A percentile compares a stretch with the other conserved stretches of the same genome.
Conservation (phyloP, 2,797 vertebrate species). For the Cuniculus paca region DNA sequence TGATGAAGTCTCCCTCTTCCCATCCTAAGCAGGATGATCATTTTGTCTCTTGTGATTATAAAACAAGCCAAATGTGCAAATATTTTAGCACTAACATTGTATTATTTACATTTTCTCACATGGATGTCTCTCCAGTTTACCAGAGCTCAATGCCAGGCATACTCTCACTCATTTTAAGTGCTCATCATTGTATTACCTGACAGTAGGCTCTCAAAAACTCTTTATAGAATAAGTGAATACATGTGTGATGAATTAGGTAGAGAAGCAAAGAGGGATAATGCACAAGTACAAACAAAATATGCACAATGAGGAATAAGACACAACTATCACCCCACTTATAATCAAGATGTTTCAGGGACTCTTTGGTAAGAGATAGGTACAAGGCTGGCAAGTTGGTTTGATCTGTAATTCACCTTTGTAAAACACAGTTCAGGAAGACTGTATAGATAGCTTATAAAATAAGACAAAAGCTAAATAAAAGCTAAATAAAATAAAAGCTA, state of each 20-base stretch:
- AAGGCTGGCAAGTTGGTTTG: not conserved
- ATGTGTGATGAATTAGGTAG: not conserved
- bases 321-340: not conserved
- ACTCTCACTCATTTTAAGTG: not conserved
- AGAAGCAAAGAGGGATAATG: not conserved
- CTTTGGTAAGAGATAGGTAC: not conserved
- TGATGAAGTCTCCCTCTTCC: not conserved
- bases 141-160: not conserved
- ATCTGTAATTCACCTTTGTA: conserved; percentile 53
- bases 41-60: not conserved
- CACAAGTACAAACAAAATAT: not conserved
- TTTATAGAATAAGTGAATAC: not conserved
- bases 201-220: not conserved
- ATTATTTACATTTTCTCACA: not conserved
- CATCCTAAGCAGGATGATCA: not conserved
- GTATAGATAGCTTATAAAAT: conserved; percentile 74
- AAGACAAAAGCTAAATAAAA: too few species aligned
- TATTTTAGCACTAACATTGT: not conserved
- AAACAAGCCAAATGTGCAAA: not conserved
- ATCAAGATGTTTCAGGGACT: not conserved
- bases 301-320: not conserved
- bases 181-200: not conserved
- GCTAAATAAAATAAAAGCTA: too few species aligned
- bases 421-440: conserved; percentile 51
- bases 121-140: not conserved